These are phyloP conservation scores for Aporrectodea caliginosa DNA, from an alignment of 1,140 invertebrate species.

Conservation along the genomic window DNA sequence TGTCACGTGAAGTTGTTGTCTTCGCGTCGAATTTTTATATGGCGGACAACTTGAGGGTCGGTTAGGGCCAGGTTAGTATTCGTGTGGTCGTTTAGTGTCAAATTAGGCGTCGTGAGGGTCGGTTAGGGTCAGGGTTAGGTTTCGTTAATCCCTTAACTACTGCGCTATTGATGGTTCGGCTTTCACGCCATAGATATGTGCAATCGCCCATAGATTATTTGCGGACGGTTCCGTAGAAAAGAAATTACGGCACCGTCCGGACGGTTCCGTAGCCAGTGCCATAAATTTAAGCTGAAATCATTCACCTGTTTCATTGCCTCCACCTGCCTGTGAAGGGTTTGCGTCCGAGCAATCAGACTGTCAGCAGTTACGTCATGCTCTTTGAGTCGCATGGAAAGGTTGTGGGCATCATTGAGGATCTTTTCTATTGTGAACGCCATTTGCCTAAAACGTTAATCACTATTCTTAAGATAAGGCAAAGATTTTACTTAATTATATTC, in stretches of 20 bases:
- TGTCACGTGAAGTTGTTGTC: too few relatives aligned
- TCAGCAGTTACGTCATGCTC: conserved; percentile 82
- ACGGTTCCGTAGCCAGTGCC: background rate
- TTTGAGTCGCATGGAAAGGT: conserved; percentile 77
- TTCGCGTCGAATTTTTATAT: too few relatives aligned
- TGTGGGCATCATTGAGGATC: conserved; percentile 84
- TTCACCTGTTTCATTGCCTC: conserved; percentile 87
- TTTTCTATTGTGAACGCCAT: conserved; percentile 66
- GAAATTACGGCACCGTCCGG: background rate
- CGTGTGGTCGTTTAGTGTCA: too few relatives aligned
- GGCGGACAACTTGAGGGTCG: too few relatives aligned
- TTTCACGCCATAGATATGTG: background rate
- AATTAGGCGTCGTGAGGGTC: too few relatives aligned
- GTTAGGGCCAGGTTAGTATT: too few relatives aligned
- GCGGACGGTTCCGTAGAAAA: background rate
- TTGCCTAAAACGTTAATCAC: too few relatives aligned
- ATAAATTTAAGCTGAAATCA: background rate
- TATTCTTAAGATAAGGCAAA: too few relatives aligned
- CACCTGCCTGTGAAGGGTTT: conserved; percentile 80
- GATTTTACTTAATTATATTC: too few relatives aligned
- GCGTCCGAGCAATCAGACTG: conserved; percentile 76
- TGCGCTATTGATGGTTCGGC: background rate
- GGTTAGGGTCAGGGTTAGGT: too few relatives aligned
- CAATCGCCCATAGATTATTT: background rate
- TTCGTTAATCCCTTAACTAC: too few relatives aligned